Conservation (phyloP, 2,113 vertebrate species). For the Oceanites oceanicus region DNA sequence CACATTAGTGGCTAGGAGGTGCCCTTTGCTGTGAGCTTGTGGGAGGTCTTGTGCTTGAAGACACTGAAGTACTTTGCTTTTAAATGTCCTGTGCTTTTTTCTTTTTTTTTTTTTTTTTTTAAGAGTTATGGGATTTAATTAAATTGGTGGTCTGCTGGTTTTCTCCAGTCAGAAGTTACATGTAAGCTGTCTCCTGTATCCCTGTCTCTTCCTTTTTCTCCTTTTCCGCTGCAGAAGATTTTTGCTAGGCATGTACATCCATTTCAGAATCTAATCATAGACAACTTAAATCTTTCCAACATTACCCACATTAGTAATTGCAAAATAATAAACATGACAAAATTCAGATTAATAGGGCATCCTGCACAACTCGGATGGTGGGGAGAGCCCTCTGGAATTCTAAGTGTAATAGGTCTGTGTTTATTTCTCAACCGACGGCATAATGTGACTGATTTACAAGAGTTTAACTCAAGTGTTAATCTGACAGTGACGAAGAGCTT, state of each 20-base stretch:
- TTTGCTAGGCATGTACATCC: background rate
- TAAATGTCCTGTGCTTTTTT: background rate
- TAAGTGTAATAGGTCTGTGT: slow-evolving; percentile 75
- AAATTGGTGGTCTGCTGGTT: background rate
- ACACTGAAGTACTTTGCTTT: slow-evolving; percentile 36
- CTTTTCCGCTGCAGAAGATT: background rate
- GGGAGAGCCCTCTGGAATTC: slow-evolving; percentile 72
- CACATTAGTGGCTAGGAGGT: background rate
- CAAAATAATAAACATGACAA: slow-evolving; percentile 74
- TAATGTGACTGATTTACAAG: slow-evolving; percentile 85
- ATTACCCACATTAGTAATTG: slow-evolving; percentile 44
- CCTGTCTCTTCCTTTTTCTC: background rate
- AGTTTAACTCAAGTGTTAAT: slow-evolving; percentile 87
- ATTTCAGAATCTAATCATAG: slow-evolving; percentile 44
- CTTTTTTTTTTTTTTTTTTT: too few relatives aligned
- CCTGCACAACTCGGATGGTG: slow-evolving; percentile 3
- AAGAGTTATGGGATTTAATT: slow-evolving; percentile 11
- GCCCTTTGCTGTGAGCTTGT: background rate
- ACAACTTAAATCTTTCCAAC: slow-evolving; percentile 58
- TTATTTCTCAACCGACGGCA: slow-evolving; percentile 76
- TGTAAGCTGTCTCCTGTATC: background rate
- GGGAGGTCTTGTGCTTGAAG: slow-evolving; percentile 26
- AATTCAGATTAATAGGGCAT: slow-evolving; percentile 68
- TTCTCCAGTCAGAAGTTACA: slow-evolving; percentile 11
- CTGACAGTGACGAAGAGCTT: slow-evolving; percentile 85